Conservation (phyloP, 23 tunicate species). For the Ascidia mentula region DNA sequence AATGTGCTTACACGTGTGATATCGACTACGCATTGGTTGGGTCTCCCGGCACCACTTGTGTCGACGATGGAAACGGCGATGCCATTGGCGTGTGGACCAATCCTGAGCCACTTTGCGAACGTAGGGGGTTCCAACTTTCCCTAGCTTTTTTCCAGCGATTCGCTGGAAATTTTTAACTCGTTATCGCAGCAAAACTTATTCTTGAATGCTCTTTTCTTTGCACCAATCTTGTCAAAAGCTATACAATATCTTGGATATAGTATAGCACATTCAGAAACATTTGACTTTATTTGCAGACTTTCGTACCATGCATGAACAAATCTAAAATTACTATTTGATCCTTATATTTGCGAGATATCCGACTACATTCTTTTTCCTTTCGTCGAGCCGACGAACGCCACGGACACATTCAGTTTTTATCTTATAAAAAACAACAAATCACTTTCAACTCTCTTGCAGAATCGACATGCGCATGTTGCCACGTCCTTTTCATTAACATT, state of each 20-base stretch:
- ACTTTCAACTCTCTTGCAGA: neutral
- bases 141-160: neutral
- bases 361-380: too few species aligned
- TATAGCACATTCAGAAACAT: too few species aligned
- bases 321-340: too few species aligned
- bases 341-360: too few species aligned
- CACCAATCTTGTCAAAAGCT: too few species aligned
- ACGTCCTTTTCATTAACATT: neutral
- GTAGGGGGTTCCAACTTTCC: conserved; percentile 12
- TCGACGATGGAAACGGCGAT: conserved; percentile 27
- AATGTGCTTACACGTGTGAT: conserved; percentile 13
- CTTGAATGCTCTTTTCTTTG: too few species aligned
- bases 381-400: conserved; percentile 7
- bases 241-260: too few species aligned
- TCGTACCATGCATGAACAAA: neutral
- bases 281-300: neutral
- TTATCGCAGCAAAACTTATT: too few species aligned
- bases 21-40: neutral
- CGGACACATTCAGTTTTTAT: neutral
- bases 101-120: conserved; percentile 41
- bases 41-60: neutral
- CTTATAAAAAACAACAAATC: too few species aligned
- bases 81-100: conserved; percentile 34
- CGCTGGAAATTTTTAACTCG: too few species aligned
- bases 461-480: neutral